Evolutionary conservation across 2,888 invertebrate genomes (phyloP).

Genomic region (Ichneumon xanthorius): DNA sequence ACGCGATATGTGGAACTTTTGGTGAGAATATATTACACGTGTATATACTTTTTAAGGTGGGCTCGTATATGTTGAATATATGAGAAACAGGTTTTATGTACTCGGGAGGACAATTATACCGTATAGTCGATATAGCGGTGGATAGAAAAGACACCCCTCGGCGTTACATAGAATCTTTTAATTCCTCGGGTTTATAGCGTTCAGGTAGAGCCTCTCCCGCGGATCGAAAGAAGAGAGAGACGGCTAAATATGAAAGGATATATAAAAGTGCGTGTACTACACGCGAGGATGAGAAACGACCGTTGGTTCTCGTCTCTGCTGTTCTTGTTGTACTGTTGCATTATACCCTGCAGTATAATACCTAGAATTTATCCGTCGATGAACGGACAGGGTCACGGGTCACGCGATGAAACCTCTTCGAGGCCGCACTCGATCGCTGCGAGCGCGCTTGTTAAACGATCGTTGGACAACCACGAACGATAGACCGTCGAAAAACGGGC

Average conservation of each 20-base stretch:
- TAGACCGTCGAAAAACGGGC: slow-evolving; percentile 10
- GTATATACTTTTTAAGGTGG: neutral
- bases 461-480: slow-evolving; percentile 31
- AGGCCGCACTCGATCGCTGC: neutral
- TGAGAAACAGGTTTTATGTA: slow-evolving; percentile 36
- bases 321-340: slow-evolving; percentile 45
- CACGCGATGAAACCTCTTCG: slow-evolving; percentile 39
- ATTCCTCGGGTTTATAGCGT: slow-evolving; percentile 46
- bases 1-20: neutral
- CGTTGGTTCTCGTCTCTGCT: slow-evolving; percentile 57
- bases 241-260: slow-evolving; percentile 57
- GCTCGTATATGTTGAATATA: neutral
- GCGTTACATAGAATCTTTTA: slow-evolving; percentile 31
- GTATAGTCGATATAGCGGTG: slow-evolving; percentile 6
- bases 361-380: slow-evolving; percentile 56
- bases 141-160: slow-evolving; percentile 8
- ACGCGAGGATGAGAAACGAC: slow-evolving; percentile 53
- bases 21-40: neutral
- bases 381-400: slow-evolving; percentile 57
- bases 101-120: slow-evolving; percentile 17
- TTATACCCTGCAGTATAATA: slow-evolving; percentile 36
- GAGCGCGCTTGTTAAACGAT: slow-evolving; percentile 45
- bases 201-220: slow-evolving; percentile 52
- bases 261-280: slow-evolving; percentile 50
- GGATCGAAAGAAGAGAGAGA: slow-evolving; percentile 43